These are phyloP conservation scores for Prostheceraeus crozeri DNA, from an alignment of 2,888 invertebrate genomes.

Conservation along the genomic window DNA sequence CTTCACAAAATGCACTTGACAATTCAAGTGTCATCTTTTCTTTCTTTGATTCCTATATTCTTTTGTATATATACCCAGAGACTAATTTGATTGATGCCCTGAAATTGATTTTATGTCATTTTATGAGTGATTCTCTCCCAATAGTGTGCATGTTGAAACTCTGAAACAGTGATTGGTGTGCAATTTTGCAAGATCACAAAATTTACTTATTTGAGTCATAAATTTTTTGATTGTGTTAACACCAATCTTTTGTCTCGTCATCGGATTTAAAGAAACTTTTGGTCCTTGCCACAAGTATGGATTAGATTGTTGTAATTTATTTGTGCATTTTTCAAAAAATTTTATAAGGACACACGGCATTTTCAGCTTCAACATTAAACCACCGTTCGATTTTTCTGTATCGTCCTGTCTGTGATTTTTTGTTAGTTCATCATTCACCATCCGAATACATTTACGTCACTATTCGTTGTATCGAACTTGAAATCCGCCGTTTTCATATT, in stretches of 20 bases:
- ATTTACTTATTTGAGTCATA: conserved; percentile 3
- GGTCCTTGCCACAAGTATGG: conserved; percentile 14
- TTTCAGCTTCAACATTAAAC: too few species aligned
- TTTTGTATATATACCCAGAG: conserved; percentile 23
- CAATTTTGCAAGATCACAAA: conserved; percentile 24
- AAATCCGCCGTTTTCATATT: conserved; percentile 16
- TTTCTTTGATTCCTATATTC: conserved; percentile 24
- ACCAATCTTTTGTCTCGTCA: conserved; percentile 2
- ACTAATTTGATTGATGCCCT: neutral
- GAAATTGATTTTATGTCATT: conserved; percentile 25
- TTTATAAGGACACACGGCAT: too few species aligned
- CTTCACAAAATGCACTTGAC: too few species aligned
- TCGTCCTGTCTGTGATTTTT: conserved; percentile 9
- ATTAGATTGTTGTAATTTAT: conserved; percentile 11
- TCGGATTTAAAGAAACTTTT: neutral
- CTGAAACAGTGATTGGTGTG: conserved; percentile 19
- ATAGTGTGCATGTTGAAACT: conserved; percentile 24
- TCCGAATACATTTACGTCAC: conserved; percentile 5
- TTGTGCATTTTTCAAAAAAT: conserved; percentile 18
- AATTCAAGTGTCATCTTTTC: conserved; percentile 20
- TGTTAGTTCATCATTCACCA: conserved; percentile 20
- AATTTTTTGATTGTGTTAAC: conserved; percentile 21
- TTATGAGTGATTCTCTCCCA: conserved; percentile 11
- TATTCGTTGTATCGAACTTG: neutral
- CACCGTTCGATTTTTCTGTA: conserved; percentile 21